These are phyloP conservation scores for Dipodomys spectabilis DNA, from an alignment of 2,113 vertebrate species.

Conservation along the genomic window DNA sequence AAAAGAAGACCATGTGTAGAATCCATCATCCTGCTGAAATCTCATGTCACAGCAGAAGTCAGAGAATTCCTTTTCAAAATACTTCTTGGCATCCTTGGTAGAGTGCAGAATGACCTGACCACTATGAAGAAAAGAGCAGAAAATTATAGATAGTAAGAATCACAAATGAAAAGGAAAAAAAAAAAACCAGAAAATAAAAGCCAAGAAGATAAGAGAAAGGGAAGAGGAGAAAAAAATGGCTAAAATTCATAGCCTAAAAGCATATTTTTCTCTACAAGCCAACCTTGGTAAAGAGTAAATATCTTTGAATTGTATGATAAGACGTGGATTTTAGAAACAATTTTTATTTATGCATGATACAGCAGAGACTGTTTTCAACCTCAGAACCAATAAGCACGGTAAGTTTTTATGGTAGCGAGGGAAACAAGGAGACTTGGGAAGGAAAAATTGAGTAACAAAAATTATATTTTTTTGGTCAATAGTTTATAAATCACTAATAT, in stretches of 20 bases:
- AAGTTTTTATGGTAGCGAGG: background rate
- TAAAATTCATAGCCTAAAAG: constrained; percentile 34
- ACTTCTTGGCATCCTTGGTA: background rate
- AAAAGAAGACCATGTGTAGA: background rate
- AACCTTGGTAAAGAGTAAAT: constrained; percentile 41
- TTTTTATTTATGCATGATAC: background rate
- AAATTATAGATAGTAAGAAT: constrained; percentile 17
- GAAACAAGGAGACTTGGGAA: background rate
- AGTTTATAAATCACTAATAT: background rate
- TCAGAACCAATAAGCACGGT: background rate
- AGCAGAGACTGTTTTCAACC: background rate
- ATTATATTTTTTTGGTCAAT: background rate
- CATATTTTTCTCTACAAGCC: background rate
- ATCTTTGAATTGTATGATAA: background rate
- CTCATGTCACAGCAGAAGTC: constrained; percentile 28
- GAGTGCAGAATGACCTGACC: constrained; percentile 20
- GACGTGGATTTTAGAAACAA: background rate
- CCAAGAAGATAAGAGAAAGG: background rate
- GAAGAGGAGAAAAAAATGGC: background rate
- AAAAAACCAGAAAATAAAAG: background rate
- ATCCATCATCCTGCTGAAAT: background rate
- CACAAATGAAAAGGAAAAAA: background rate
- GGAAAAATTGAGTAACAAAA: background rate
- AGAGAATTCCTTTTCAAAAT: constrained; percentile 9
- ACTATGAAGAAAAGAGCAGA: background rate